A percentile compares a stretch with the other conserved stretches of the same genome.
Conservation (phyloP, 2,888 invertebrate species). For the Stratiomys singularior region DNA sequence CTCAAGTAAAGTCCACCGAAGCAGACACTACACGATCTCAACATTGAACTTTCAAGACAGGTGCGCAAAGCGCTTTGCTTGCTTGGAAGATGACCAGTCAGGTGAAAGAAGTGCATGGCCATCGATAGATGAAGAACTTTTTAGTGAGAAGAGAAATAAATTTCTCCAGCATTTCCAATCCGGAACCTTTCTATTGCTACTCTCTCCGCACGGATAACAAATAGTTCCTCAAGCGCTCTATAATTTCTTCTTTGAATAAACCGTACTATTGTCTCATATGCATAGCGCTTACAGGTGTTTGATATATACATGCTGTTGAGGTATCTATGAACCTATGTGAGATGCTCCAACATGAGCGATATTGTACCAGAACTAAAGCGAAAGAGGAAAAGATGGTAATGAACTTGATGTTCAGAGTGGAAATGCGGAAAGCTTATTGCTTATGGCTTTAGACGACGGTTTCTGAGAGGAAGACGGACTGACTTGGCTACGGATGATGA, state of each 20-base stretch:
- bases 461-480: not conserved
- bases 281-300: slow-evolving; percentile 26
- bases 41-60: slow-evolving; percentile 36
- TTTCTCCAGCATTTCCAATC: slow-evolving; percentile 41
- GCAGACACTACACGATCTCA: not conserved
- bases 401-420: slow-evolving; percentile 49
- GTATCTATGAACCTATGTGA: not conserved
- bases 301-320: not conserved
- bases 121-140: not conserved
- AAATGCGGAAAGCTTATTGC: slow-evolving; percentile 35
- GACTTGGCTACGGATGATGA: slow-evolving; percentile 41
- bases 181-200: slow-evolving; percentile 21
- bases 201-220: not conserved
- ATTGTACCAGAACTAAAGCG: slow-evolving; percentile 45
- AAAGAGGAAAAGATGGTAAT: slow-evolving; percentile 48
- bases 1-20: not conserved
- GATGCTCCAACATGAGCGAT: slow-evolving; percentile 25
- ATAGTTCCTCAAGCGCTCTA: slow-evolving; percentile 25
- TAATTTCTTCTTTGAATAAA: not conserved
- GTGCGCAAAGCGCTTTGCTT: slow-evolving; percentile 26
- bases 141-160: slow-evolving; percentile 32
- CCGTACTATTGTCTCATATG: not conserved
- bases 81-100: not conserved
- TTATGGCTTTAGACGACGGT: slow-evolving; percentile 1
- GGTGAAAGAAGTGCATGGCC: slow-evolving; percentile 9